Conservation (phyloP, 1,140 invertebrate species). For the Reticulitermes speratus region DNA sequence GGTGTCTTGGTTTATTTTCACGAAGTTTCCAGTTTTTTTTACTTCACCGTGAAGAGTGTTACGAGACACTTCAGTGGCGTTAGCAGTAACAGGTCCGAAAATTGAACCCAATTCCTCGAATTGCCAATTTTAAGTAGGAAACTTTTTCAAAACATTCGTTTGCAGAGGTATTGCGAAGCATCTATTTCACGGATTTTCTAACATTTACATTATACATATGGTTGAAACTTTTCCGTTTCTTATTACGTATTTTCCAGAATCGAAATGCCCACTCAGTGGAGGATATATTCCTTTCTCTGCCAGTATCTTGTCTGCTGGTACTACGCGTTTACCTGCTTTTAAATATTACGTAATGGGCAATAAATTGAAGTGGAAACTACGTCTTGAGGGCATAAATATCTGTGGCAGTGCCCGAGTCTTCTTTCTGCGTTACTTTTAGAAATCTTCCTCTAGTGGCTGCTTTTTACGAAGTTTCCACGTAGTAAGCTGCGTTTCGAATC, state of each 20-base stretch:
- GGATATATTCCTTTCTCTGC: neutral
- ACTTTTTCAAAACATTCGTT: no score
- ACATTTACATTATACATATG: neutral
- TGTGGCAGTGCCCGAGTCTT: neutral
- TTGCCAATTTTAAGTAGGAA: no score
- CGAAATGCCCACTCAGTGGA: neutral
- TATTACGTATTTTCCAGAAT: neutral
- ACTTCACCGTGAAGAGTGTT: no score
- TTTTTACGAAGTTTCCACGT: neutral
- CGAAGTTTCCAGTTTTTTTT: no score
- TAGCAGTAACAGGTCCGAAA: no score
- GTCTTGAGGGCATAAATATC: neutral
- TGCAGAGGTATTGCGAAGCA: no score
- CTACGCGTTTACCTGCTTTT: neutral
- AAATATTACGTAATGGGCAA: slow-evolving; percentile 9
- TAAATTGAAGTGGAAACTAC: slow-evolving; percentile 4
- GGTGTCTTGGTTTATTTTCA: no score
- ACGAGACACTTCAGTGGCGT: no score
- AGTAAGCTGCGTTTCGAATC: neutral
- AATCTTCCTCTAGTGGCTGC: neutral
- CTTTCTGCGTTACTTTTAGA: neutral
- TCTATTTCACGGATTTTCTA: neutral
- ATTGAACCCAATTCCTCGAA: no score
- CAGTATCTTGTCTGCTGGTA: neutral
- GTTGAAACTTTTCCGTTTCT: neutral